These are phyloP conservation scores for Dreissena polymorpha DNA, from an alignment of 1,140 invertebrate genomes.

Conservation along the genomic window DNA sequence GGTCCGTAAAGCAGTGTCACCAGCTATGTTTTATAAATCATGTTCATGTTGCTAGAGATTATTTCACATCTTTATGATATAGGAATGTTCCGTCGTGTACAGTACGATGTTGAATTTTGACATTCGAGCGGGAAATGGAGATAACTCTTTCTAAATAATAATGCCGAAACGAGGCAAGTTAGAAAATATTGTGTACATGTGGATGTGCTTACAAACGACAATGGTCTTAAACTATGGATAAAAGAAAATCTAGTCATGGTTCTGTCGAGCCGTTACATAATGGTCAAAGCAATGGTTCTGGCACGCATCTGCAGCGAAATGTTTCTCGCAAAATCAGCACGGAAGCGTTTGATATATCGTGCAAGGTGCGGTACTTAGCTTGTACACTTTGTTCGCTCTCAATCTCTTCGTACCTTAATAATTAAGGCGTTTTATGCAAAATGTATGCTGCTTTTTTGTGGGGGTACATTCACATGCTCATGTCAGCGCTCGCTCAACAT, in stretches of 20 bases:
- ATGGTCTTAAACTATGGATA: constrained; percentile 6
- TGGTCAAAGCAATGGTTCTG: constrained; percentile 22
- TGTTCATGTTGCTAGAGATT: too few relatives aligned
- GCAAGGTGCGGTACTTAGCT: constrained; percentile 28
- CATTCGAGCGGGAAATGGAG: constrained; percentile 24
- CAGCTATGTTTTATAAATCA: too few relatives aligned
- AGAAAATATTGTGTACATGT: constrained; percentile 45
- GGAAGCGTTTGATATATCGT: constrained; percentile 29
- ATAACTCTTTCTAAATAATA: neutral
- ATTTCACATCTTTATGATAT: too few relatives aligned
- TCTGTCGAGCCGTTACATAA: neutral
- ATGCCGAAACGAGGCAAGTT: constrained; percentile 4
- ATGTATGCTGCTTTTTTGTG: too few relatives aligned
- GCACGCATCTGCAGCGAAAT: neutral
- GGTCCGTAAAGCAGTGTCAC: too few relatives aligned
- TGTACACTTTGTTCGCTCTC: neutral
- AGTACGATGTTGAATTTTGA: neutral
- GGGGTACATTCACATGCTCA: too few relatives aligned
- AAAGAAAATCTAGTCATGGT: neutral
- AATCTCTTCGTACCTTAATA: too few relatives aligned
- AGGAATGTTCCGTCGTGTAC: too few relatives aligned
- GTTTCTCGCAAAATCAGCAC: constrained; percentile 18
- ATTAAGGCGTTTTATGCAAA: too few relatives aligned
- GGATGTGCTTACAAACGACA: constrained; percentile 44
- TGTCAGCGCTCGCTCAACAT: too few relatives aligned